Base-by-base conservation (phyloP, 2,888 invertebrate genomes). In the Epsilonema sp. region DNA sequence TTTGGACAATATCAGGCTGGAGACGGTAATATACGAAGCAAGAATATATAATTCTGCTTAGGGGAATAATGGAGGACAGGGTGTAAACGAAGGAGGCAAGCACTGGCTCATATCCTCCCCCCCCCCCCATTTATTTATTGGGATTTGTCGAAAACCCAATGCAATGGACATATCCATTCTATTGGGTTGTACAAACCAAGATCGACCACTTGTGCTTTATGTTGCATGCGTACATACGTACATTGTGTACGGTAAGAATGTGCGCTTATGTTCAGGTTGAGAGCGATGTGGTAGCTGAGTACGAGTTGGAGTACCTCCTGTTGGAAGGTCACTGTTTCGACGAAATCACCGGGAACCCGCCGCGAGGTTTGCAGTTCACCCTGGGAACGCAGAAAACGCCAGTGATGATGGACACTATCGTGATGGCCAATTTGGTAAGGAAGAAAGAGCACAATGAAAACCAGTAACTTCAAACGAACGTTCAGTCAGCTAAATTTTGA, bases 251-350 rank as follows among this genome's bases (percentile, higher is more conserved):
- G n/a, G n/a, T n/a, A n/a, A n/a, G n/a, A n/a, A n/a, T n/a, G n/a
- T n/a, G n/a, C n/a, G n/a, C n/a, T n/a, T 45, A 5, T 25, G 37
- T 42, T 16, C 54, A 67, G 66, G 64, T 63, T 2, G 59, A 64
- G 16, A 55, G 55, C 20, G 66, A 66, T 36, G 67, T 71, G 57
- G 69, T 60, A 63, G 92, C 92, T 59, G 85, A 89, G 67, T 97
- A 86, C 69, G 92, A 94, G 65, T 68, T 97, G 58, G 92, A 94
- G 64, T 82, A 92, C 68, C 70, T 97, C 5, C 70, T 97, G 1
- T 71, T 97, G 42, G 97, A 97, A 70, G 90, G 84, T 66, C 94
- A 97, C 67, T 97, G 97, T 63, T 90, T 89, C 71, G 94, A 94
- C 69, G 65, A 70, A 38, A 76, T 80, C 3, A 74, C 78, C 0